These are phyloP conservation scores for Periophthalmus magnuspinnatus DNA, from an alignment of 2,797 vertebrate genomes.

Conservation along the genomic window DNA sequence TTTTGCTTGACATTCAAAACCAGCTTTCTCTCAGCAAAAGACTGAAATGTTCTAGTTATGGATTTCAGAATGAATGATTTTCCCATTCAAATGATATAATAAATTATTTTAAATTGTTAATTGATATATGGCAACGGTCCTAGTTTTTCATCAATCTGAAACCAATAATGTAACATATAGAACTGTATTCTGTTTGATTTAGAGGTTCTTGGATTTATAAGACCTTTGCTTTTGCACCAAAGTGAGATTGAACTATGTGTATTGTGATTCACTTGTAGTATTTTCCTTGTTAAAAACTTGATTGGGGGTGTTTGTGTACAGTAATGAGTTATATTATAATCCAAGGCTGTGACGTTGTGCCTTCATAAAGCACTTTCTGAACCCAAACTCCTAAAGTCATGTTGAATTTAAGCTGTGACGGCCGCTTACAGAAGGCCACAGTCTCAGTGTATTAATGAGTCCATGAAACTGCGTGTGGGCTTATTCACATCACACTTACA, in stretches of 20 bases:
- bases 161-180: too few species aligned
- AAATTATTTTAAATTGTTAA: too few species aligned
- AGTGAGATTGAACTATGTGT: too few species aligned
- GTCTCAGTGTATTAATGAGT: slow-evolving; percentile 43
- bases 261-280: neutral
- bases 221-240: too few species aligned
- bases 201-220: too few species aligned
- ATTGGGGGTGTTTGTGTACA: slow-evolving; percentile 8
- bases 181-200: too few species aligned
- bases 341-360: slow-evolving; percentile 30
- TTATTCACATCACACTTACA: slow-evolving; percentile 66
- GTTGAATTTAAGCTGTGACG: slow-evolving; percentile 41
- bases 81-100: too few species aligned
- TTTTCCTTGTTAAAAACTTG: neutral
- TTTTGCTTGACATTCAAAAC: neutral
- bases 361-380: slow-evolving; percentile 28
- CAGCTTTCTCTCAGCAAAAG: neutral
- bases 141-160: too few species aligned
- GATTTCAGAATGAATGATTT: too few species aligned
- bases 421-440: slow-evolving; percentile 40
- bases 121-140: too few species aligned
- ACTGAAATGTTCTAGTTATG: too few species aligned
- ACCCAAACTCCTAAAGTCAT: slow-evolving; percentile 48
- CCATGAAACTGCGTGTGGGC: slow-evolving; percentile 62
- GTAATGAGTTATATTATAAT: slow-evolving; percentile 18